These are phyloP conservation scores for Drosophila paramelanica DNA, from an alignment of 2,888 invertebrate genomes.

Conservation along the genomic window DNA sequence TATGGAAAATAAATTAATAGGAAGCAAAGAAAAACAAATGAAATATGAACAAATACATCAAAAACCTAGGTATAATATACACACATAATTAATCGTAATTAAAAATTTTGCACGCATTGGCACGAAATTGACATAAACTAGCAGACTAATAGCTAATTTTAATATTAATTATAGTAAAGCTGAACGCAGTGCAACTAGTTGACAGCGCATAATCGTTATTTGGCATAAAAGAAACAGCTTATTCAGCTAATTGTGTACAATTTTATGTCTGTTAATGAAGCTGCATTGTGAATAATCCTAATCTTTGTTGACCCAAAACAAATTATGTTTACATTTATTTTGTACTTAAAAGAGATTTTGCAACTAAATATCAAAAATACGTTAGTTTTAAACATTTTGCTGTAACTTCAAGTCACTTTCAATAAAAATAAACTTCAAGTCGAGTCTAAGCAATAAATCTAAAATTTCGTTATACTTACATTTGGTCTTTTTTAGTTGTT, in stretches of 20 bases:
- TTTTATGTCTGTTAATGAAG: conserved; percentile 6
- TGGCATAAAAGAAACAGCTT: not conserved
- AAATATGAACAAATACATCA: conserved; percentile 31
- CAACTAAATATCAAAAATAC: conserved; percentile 35
- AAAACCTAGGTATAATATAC: conserved; percentile 42
- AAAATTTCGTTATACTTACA: not conserved
- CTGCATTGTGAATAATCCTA: conserved; percentile 31
- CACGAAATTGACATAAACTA: conserved; percentile 56
- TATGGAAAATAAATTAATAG: conserved; percentile 74
- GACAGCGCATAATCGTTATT: conserved; percentile 21
- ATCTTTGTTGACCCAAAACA: conserved; percentile 41
- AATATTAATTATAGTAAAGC: conserved; percentile 29
- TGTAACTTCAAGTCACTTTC: conserved; percentile 68
- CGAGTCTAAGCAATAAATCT: conserved; percentile 35
- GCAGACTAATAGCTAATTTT: conserved; percentile 66
- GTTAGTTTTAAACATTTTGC: conserved; percentile 59
- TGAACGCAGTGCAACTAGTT: conserved; percentile 30
- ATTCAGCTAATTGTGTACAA: not conserved
- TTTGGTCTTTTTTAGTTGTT: not conserved
- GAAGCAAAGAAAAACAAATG: conserved; percentile 42
- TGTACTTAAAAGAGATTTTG: conserved; percentile 64
- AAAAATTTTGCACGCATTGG: conserved; percentile 73
- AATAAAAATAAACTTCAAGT: conserved; percentile 61
- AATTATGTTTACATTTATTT: conserved; percentile 50
- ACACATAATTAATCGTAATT: conserved; percentile 43